Conservation (phyloP, 2,113 vertebrate species). For the Zosterops hypoxanthus region DNA sequence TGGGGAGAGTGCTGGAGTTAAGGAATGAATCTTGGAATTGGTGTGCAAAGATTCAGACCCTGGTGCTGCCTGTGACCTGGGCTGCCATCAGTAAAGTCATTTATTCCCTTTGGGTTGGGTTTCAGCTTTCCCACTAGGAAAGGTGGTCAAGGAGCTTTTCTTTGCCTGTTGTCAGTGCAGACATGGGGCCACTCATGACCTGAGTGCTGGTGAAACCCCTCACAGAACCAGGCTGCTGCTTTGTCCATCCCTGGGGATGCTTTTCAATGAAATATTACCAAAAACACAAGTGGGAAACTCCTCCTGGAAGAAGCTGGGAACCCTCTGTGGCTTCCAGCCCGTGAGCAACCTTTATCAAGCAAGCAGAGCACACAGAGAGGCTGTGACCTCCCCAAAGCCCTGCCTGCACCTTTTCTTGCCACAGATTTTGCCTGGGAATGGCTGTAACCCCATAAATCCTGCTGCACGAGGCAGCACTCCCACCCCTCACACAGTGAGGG, state of each 20-base stretch:
- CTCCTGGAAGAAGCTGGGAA: not conserved
- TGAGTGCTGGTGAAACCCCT: not conserved
- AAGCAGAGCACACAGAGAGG: not conserved
- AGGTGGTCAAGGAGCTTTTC: not conserved
- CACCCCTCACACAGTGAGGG: not conserved
- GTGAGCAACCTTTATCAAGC: not conserved
- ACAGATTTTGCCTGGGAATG: not conserved
- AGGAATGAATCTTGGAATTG: no score
- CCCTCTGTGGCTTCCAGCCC: not conserved
- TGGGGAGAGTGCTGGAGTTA: not conserved
- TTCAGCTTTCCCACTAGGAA: not conserved
- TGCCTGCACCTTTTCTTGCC: not conserved
- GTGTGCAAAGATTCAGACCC: not conserved
- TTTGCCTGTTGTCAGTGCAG: not conserved
- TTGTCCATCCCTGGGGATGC: not conserved
- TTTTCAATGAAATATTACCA: not conserved
- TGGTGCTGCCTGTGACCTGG: not conserved
- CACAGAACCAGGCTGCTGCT: not conserved
- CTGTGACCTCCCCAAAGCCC: conserved; percentile 19
- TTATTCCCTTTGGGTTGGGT: not conserved
- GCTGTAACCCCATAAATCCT: not conserved
- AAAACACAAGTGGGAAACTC: not conserved
- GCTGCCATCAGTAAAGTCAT: not conserved
- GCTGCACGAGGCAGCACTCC: not conserved
- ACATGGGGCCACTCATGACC: not conserved